Conservation (phyloP, 2,888 invertebrate species). For the Cabera pusaria region DNA sequence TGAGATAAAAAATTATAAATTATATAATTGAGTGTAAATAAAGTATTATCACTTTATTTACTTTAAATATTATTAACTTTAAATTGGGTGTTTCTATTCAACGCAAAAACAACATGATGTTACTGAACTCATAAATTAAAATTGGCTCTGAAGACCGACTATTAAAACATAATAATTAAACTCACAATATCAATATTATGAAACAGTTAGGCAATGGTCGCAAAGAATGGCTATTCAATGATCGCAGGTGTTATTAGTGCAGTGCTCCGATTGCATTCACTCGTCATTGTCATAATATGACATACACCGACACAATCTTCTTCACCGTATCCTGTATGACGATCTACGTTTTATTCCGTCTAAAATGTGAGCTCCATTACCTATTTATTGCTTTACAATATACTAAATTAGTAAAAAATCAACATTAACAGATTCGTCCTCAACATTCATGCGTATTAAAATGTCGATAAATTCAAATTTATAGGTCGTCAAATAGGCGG, state of each 20-base stretch:
- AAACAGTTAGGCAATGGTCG: slow-evolving; percentile 16
- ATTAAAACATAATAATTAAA: slow-evolving; percentile 3
- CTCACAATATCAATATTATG: slow-evolving; percentile 33
- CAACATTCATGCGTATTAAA: slow-evolving; percentile 38
- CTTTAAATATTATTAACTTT: no score
- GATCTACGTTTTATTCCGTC: slow-evolving; percentile 18
- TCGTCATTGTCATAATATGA: no score
- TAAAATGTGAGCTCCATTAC: slow-evolving; percentile 34
- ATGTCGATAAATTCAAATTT: slow-evolving; percentile 46
- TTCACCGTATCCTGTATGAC: slow-evolving; percentile 14
- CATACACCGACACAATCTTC: no score
- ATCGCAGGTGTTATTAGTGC: slow-evolving; percentile 30
- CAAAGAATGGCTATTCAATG: slow-evolving; percentile 22
- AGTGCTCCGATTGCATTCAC: no score
- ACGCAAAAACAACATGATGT: no score
- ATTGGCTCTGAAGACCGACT: slow-evolving; percentile 4
- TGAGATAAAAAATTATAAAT: no score
- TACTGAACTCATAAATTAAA: background rate
- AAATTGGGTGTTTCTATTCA: no score
- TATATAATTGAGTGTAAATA: no score
- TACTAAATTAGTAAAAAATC: slow-evolving; percentile 26
- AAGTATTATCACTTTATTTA: no score
- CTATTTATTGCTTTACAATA: slow-evolving; percentile 9
- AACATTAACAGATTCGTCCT: slow-evolving; percentile 38
- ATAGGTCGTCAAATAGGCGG: slow-evolving; percentile 45